Conservation (phyloP, 2,113 vertebrate genomes). For the Oreochromis niloticus region DNA sequence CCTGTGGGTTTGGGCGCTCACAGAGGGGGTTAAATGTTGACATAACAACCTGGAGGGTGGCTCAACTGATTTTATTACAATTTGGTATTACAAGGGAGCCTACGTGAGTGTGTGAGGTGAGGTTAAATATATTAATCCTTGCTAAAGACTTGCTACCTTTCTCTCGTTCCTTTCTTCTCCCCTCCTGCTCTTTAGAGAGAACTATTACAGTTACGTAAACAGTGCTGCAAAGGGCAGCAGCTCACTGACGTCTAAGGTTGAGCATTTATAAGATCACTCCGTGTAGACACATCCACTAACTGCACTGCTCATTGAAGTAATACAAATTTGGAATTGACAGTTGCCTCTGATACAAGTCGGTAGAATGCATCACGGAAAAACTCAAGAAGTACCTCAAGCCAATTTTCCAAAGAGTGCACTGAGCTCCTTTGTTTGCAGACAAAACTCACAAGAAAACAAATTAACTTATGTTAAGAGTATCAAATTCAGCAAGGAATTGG, state of each 20-base stretch:
- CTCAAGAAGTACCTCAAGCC: background rate
- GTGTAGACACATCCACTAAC: conserved; percentile 21
- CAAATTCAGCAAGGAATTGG: background rate
- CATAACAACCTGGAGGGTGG: background rate
- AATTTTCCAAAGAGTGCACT: conserved; percentile 16
- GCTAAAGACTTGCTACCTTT: background rate
- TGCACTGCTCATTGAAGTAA: background rate
- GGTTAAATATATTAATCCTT: conserved; percentile 1
- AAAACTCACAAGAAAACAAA: background rate
- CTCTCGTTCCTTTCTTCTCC: background rate
- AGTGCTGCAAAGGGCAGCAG: conserved; percentile 14
- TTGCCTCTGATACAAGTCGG: background rate
- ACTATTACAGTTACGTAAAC: conserved; percentile 37
- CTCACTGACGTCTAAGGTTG: conserved; percentile 34
- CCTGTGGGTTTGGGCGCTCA: background rate
- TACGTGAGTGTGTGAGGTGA: background rate
- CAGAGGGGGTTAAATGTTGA: background rate
- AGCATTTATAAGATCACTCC: conserved; percentile 53
- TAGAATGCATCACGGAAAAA: conserved; percentile 26
- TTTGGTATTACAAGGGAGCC: background rate
- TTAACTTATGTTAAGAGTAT: background rate
- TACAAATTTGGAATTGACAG: background rate
- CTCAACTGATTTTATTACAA: background rate
- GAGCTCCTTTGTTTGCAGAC: background rate
- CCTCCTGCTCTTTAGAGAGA: background rate